A percentile compares a stretch with the other conserved stretches of the same genome.
Conservation (phyloP, 2,113 vertebrate species). For the Pteropus alecto region DNA sequence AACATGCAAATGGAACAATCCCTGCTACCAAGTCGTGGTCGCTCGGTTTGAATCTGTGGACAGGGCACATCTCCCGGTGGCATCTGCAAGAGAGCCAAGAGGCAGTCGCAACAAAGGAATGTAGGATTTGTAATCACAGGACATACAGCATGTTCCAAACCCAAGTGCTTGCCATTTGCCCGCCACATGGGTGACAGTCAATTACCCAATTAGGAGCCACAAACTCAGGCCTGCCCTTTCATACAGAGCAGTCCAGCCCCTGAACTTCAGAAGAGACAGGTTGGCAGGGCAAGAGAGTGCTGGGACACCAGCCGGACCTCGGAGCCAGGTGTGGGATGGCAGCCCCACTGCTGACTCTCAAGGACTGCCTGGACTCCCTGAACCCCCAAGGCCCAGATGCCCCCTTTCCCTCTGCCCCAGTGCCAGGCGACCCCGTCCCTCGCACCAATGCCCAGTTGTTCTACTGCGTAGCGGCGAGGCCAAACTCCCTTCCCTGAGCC, state of each 20-base stretch:
- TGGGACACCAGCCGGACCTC: not conserved
- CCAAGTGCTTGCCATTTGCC: not conserved
- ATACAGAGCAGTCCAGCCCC: not conserved
- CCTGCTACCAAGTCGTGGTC: accelerated
- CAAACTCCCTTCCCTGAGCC: accelerated
- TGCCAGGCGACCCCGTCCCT: not conserved
- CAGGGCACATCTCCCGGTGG: not conserved
- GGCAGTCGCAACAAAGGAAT: not conserved
- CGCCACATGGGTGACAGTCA: not conserved
- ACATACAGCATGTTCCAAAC: not conserved
- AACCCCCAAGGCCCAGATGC: not conserved
- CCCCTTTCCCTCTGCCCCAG: not conserved
- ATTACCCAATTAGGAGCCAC: not conserved
- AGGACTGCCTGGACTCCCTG: not conserved
- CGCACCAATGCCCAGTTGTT: no score
- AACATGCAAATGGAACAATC: not conserved
- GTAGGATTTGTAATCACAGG: not conserved
- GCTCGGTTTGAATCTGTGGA: not conserved
- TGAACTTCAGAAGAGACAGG: not conserved
- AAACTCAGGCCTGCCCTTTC: not conserved
- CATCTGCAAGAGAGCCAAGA: accelerated
- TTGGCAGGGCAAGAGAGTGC: not conserved
- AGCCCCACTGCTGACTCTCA: not conserved
- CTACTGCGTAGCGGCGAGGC: not conserved
- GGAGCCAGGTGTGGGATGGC: not conserved